Evolutionary conservation across 2,797 vertebrate genomes (phyloP).

Genomic region (Dryobates pubescens): DNA sequence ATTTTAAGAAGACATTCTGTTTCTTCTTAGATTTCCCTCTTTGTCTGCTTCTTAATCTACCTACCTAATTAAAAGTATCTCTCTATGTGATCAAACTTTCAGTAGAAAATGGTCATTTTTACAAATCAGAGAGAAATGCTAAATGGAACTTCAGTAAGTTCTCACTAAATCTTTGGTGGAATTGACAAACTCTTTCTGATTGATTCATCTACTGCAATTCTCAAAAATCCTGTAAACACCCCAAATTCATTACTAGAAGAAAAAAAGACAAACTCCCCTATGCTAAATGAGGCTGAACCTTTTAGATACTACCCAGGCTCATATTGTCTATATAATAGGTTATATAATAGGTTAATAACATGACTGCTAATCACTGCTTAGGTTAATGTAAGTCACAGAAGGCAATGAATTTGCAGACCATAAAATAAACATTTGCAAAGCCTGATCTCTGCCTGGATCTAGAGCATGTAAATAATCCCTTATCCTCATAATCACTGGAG

Average conservation of each 20-base stretch:
- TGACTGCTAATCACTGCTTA: conserved; percentile 24
- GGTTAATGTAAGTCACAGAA: conserved; percentile 51
- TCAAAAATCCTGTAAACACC: not conserved
- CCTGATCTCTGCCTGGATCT: conserved; percentile 28
- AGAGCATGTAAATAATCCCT: conserved; percentile 37
- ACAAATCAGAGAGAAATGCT: not conserved
- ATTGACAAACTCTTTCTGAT: not conserved
- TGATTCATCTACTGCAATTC: not conserved
- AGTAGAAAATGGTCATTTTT: not conserved
- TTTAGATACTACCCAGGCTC: not conserved
- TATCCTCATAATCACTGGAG: conserved; percentile 49
- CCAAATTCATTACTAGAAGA: not conserved
- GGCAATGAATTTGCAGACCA: conserved; percentile 37
- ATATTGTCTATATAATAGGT: conserved; percentile 5
- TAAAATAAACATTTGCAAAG: conserved; percentile 43
- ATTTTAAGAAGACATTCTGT: not conserved
- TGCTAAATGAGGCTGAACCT: not conserved
- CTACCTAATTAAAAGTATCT: not conserved
- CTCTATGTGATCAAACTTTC: not conserved
- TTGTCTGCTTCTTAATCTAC: not conserved
- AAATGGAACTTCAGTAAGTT: not conserved
- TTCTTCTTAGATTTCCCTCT: not conserved
- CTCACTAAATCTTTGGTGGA: not conserved
- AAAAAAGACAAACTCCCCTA: too few relatives aligned
- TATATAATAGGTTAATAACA: conserved; percentile 34